A percentile compares a stretch with the other conserved stretches of the same genome.
phyloP scores from a whole-genome alignment of 2,888 invertebrate species.

The Lapara coniferarum region DNA sequence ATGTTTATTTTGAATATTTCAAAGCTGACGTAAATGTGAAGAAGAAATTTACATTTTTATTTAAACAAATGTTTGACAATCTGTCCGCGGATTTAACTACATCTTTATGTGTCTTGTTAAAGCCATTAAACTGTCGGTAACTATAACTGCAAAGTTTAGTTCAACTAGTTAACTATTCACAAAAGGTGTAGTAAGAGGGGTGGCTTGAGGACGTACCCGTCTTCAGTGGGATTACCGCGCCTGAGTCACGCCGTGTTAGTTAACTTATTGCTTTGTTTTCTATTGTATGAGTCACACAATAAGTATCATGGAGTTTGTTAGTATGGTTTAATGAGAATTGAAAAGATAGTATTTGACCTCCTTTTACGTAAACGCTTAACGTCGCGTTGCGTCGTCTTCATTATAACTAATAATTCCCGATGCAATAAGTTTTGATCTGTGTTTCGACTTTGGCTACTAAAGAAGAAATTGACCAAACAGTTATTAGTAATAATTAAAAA shows the following conservation, averaged over 20 bases:
- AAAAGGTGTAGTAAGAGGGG: conserved; percentile 2
- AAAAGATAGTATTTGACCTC: not conserved
- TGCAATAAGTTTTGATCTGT: too few relatives aligned
- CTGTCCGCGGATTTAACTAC: too few relatives aligned
- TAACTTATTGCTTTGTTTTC: not conserved
- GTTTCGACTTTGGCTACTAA: too few relatives aligned
- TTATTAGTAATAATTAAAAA: too few relatives aligned
- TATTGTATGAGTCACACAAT: conserved; percentile 2
- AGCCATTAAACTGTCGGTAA: not conserved
- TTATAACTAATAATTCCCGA: too few relatives aligned
- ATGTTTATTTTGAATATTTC: not conserved
- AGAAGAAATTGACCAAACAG: too few relatives aligned
- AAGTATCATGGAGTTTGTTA: not conserved
- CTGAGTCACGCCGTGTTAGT: not conserved
- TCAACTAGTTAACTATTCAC: not conserved
- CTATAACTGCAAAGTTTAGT: not conserved
- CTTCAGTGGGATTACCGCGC: conserved; percentile 16
- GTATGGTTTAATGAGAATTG: not conserved
- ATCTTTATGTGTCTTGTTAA: too few relatives aligned
- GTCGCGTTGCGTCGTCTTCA: too few relatives aligned
- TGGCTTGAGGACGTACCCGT: conserved; percentile 20
- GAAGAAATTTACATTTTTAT: too few relatives aligned
- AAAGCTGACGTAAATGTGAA: too few relatives aligned
- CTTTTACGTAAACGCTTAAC: too few relatives aligned
- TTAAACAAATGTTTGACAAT: too few relatives aligned